Base-by-base conservation (phyloP, 2,113 vertebrate species). In the Phalacrocorax brasilianus region DNA sequence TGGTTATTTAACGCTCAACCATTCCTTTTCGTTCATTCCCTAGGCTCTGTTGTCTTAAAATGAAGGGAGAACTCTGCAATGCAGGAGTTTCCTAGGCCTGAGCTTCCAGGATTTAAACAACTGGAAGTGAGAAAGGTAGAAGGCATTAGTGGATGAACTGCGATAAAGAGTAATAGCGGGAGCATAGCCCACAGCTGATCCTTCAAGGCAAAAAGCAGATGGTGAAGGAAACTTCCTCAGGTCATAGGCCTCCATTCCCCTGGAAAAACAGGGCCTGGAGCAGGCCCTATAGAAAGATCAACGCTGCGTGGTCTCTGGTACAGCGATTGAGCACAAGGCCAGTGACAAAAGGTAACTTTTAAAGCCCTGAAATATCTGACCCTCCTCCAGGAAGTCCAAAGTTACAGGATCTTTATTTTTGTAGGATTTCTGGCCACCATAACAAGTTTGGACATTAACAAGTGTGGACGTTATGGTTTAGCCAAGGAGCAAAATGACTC, bases 81-180 rank as follows among this genome's bases (percentile, higher is more conserved):
- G 55, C 26, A 44, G 35, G 63, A 80, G 73, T 52, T 91, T 59
- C 83, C 83, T 30, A 49, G 5, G 38, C 18, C 50, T 38, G 82
- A 86, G 79, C 75, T 90, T 59, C 74, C 56, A 84, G 42, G 52
- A 71, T 71, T 71, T 28, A 32, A 47, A 33, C 6, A 53, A 85
- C 50, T 10, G 56, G 62, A 32, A 80, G 59, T 2, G 8, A 47
- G 56, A 80, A n/a, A 47, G 13, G 15, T 5, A 8, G 10, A 17
- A 44, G 42, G 35, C 12, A 5, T 38, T 3, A 47, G 35, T 2
- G 30, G 75, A 32, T 22, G 62, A 71, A 9, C 3, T 23, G 30
- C 1, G 1, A 2, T 4, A 14, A 17, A 33, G 55, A 27, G 8
- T 1, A 33, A 27, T 0, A 12, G 53, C 20, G 14, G 53, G 56